Percentiles rank a stretch among this genome's conserved stretches.
Conservation (phyloP, 2,888 invertebrate species). For the Callinectes sapidus region DNA sequence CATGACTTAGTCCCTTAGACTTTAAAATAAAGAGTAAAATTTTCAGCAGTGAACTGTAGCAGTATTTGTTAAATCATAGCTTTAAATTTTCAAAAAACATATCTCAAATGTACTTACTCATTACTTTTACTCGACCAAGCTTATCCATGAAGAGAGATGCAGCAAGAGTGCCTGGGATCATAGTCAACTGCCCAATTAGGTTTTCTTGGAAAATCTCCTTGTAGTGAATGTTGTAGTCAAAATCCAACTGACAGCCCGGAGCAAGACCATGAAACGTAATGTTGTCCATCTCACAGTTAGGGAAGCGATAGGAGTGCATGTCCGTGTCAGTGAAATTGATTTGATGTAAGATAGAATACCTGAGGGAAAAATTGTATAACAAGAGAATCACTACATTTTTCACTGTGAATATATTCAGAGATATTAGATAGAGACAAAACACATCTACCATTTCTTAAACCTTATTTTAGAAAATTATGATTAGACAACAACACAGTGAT, state of each 20-base stretch:
- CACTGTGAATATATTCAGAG: neutral
- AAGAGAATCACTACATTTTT: neutral
- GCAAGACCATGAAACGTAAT: slow-evolving; percentile 78
- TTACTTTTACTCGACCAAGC: slow-evolving; percentile 77
- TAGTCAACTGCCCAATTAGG: slow-evolving; percentile 77
- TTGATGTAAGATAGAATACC: slow-evolving; percentile 73
- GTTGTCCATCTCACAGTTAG: slow-evolving; percentile 80
- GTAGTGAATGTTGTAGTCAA: slow-evolving; percentile 81
- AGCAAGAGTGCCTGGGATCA: slow-evolving; percentile 77
- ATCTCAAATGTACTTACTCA: slow-evolving; percentile 75
- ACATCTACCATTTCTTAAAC: neutral
- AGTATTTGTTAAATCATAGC: neutral
- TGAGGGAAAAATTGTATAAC: neutral
- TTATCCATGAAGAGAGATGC: slow-evolving; percentile 76
- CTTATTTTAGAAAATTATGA: neutral
- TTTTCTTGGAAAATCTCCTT: slow-evolving; percentile 78
- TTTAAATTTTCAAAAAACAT: neutral
- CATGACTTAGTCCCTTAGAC: too few relatives aligned
- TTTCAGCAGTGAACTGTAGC: too few relatives aligned
- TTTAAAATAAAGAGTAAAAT: too few relatives aligned
- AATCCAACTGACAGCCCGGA: slow-evolving; percentile 77
- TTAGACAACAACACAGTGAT: neutral
- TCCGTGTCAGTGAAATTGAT: slow-evolving; percentile 85
- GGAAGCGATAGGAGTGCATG: slow-evolving; percentile 78
- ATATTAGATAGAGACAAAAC: neutral